Evolutionary conservation across 2,888 invertebrate genomes (phyloP).

Genomic region (Amitus sp.): DNA sequence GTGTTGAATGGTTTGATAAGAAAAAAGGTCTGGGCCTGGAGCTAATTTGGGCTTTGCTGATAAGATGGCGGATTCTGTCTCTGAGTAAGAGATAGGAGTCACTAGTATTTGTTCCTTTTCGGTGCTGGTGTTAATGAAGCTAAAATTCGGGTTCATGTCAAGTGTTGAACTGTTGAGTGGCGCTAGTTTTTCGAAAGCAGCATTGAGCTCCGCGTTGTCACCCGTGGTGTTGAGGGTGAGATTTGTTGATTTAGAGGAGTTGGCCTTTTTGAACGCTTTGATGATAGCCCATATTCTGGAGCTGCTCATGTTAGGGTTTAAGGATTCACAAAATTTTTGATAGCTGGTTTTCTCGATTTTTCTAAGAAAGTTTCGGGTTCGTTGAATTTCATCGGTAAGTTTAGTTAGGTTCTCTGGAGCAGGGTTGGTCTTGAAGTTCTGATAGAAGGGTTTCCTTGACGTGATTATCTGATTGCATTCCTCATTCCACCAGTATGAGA

Average conservation of each 20-base stretch:
- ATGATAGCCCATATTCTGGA: neutral
- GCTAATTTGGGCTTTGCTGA: neutral
- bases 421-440: neutral
- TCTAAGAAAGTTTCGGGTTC: neutral
- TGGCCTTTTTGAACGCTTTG: neutral
- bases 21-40: neutral
- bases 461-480: too few relatives aligned
- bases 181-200: neutral
- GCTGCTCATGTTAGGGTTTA: neutral
- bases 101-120: neutral
- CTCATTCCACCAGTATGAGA: too few relatives aligned
- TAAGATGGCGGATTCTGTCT: too few relatives aligned
- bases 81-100: neutral
- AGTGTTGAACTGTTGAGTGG: neutral
- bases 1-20: neutral
- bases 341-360: neutral
- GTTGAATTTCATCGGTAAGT: neutral
- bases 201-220: neutral
- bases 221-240: neutral
- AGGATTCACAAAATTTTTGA: neutral
- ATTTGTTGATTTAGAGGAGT: neutral
- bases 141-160: neutral
- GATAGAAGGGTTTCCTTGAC: neutral
- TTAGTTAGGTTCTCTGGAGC: neutral
- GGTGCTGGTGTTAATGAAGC: neutral